These are phyloP conservation scores for Gallinago undulata DNA, from an alignment of 2,113 vertebrate species.

Conservation along the genomic window DNA sequence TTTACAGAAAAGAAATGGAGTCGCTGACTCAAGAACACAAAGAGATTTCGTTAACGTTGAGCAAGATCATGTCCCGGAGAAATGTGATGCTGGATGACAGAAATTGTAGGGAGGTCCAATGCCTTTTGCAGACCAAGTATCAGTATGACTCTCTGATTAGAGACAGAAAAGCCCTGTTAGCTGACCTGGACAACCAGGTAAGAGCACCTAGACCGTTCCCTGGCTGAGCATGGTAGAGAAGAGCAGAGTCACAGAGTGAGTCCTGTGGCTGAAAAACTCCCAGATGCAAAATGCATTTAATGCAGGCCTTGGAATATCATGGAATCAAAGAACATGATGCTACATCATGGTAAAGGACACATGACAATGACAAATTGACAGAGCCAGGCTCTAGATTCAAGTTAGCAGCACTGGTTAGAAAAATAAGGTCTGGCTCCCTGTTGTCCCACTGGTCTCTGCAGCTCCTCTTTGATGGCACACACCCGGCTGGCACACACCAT, in stretches of 20 bases:
- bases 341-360: neutral
- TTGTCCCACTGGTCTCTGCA: neutral
- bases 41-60: conserved; percentile 14
- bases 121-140: conserved; percentile 50
- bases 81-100: conserved; percentile 35
- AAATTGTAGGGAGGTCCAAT: conserved; percentile 7
- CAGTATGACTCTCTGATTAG: conserved; percentile 58
- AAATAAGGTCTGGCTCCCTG: neutral
- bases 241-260: neutral
- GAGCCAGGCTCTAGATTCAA: neutral
- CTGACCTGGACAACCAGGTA: conserved; percentile 70
- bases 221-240: neutral
- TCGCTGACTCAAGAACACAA: conserved; percentile 42
- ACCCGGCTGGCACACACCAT: neutral
- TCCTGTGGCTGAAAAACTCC: neutral
- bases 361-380: neutral
- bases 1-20: conserved; percentile 63
- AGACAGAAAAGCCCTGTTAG: conserved; percentile 56
- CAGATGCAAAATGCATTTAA: rapidly evolving
- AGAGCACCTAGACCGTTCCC: neutral
- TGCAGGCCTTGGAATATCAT: neutral
- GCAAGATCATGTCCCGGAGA: conserved; percentile 5
- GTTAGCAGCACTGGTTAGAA: neutral
- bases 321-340: neutral
- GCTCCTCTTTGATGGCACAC: neutral